These are phyloP conservation scores for Ichneumoninae sp. DNA, from an alignment of 2,888 invertebrate species.

Conservation along the genomic window DNA sequence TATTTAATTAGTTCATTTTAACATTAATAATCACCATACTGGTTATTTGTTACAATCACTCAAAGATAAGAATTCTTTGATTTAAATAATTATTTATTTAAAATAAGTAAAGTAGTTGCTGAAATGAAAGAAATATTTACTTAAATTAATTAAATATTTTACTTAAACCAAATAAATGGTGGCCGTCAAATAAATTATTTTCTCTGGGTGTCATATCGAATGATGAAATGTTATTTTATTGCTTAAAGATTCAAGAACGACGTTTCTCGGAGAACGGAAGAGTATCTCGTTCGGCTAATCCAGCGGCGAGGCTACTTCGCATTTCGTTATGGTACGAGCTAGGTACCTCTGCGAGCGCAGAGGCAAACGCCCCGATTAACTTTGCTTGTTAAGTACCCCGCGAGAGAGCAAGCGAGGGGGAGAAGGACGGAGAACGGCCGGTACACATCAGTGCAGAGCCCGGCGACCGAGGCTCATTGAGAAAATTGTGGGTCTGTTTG, in stretches of 20 bases:
- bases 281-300: constrained; percentile 7
- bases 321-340: background rate
- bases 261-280: background rate
- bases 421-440: constrained; percentile 18
- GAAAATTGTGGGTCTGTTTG: constrained; percentile 84
- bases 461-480: constrained; percentile 80
- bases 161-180: no score
- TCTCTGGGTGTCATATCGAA: background rate
- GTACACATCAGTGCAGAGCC: constrained; percentile 15
- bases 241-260: background rate
- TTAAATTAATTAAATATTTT: no score
- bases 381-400: constrained; percentile 50
- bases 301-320: constrained; percentile 2
- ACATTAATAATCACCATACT: no score
- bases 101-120: no score
- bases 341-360: constrained; percentile 3
- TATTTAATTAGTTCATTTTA: no score
- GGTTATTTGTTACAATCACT: no score
- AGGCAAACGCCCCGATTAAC: constrained; percentile 52
- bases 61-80: no score
- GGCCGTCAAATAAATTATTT: no score
- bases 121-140: no score
- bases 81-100: no score
- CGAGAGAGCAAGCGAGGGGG: constrained; percentile 23
- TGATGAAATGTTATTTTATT: background rate